Conservation (phyloP, 2,888 invertebrate genomes). For the Candidula unifasciata region DNA sequence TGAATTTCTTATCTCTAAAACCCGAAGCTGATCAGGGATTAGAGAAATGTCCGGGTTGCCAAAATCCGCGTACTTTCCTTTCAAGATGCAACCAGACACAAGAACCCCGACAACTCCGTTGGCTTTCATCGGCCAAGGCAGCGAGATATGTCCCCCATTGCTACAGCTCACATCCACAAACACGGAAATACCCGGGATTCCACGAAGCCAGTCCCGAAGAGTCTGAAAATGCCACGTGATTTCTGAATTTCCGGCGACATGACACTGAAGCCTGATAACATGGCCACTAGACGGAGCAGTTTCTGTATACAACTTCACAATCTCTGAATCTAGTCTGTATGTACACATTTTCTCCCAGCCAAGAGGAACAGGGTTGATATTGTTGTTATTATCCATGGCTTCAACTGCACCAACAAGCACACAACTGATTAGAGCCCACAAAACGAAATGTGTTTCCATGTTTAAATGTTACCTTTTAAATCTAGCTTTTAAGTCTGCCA, state of each 20-base stretch:
- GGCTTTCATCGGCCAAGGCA: constrained; percentile 53
- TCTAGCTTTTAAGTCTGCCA: not conserved
- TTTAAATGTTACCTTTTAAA: not conserved
- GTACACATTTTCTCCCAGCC: constrained; percentile 34
- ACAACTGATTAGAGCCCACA: not conserved
- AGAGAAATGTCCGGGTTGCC: constrained; percentile 27
- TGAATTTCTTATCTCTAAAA: constrained; percentile 46
- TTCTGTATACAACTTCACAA: constrained; percentile 7
- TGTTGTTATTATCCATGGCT: not conserved
- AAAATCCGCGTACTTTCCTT: constrained; percentile 49
- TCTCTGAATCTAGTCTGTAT: not conserved
- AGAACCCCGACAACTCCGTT: constrained; percentile 46
- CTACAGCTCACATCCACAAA: constrained; percentile 47
- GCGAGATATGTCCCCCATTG: constrained; percentile 43
- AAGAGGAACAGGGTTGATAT: not conserved
- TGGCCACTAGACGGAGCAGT: not conserved
- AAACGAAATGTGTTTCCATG: not conserved
- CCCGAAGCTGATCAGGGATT: constrained; percentile 42
- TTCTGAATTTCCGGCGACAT: not conserved
- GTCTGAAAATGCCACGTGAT: constrained; percentile 26
- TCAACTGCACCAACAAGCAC: not conserved
- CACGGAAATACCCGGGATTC: constrained; percentile 16
- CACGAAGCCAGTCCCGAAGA: constrained; percentile 21
- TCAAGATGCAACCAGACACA: constrained; percentile 40
- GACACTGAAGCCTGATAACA: constrained; percentile 18